Base-by-base conservation (phyloP, 2,888 invertebrate species). In the Clepsis dumicolana region DNA sequence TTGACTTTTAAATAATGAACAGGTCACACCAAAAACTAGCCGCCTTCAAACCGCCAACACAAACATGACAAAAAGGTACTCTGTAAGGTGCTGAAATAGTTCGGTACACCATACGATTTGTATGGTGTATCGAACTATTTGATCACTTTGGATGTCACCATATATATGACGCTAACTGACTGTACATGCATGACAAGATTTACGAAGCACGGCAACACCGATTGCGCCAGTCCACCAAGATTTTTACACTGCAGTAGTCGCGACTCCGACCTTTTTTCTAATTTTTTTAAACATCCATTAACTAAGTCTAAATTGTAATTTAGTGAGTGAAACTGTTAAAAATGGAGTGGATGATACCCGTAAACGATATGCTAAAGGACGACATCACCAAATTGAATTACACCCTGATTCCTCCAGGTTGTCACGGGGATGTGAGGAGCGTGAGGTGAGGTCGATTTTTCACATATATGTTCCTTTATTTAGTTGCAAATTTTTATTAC, bases 381-480 rank as follows among this genome's bases (percentile, higher is more conserved):
- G 76, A 83, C 10, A 85, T 90, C 27, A 86, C 86, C 0, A 87
- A 85, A 64, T 48, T 90, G n/a, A 76, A 80, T 10, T 74, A 75
- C 56, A 80, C 81, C 0, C 62, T 90, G 41, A 72, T 88, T 10
- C 89, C 89, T 2, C 82, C 85, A 1, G 81, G 82, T 7, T 86
- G 83, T 64, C 77, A 74, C 1, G 88, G 86, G 1, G 85, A 88
- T 62, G 79, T 79, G 0, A 77, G 81, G 10, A 75, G 74, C 8
- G 70, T 81, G 16, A 84, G 88, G 90, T 90, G 73, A 35, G 4
- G 73, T 21, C 12, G 21, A 68, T 48, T 52, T 38, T 63, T 57
- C 14, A 24, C 62, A 57, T 41, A 52, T 50, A 57, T 18, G 8
- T 32, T 0, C 7, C 25, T 38, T 16, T 32, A 54, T n/a, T 56